Evolutionary conservation across 2,797 vertebrate species (phyloP).

Genomic region (Podarcis siculus): DNA sequence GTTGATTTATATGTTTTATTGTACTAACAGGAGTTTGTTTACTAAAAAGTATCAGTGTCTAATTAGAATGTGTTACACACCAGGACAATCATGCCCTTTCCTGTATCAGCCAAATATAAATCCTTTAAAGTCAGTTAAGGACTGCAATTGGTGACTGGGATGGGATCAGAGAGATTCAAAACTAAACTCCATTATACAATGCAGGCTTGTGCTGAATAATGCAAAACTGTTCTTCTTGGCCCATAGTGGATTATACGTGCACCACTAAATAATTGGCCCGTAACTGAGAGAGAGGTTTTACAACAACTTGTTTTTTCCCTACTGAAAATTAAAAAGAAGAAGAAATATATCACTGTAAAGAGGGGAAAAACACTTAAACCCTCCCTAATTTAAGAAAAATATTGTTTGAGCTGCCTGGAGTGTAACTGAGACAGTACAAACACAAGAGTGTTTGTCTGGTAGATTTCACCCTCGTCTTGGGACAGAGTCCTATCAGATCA

Average conservation of each 20-base stretch:
- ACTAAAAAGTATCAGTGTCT: not conserved
- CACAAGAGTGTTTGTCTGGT: not conserved
- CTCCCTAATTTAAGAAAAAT: constrained; percentile 4
- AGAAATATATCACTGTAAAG: constrained; percentile 8
- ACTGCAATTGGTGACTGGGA: not conserved
- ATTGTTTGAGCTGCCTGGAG: not conserved
- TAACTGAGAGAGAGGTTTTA: not conserved
- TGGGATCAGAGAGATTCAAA: constrained; percentile 20
- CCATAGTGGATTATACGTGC: not conserved
- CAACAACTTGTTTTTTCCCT: not conserved
- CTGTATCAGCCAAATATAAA: not conserved
- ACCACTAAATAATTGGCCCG: not conserved
- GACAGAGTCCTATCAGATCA: not conserved
- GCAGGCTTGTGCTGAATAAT: constrained; percentile 5
- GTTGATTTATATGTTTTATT: not conserved
- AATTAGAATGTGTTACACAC: not conserved
- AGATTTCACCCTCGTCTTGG: not conserved
- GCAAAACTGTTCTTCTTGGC: constrained; percentile 31
- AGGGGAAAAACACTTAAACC: constrained; percentile 5
- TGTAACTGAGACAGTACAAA: not conserved
- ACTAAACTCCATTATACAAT: constrained; percentile 23
- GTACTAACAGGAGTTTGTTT: not conserved
- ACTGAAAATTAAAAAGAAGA: not conserved
- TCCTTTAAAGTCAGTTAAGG: not conserved
- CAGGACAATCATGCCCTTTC: not conserved